A percentile compares a stretch with the other conserved stretches of the same genome.
These are phyloP conservation scores for Drosophila parvula DNA, from an alignment of 1,140 invertebrate genomes.

Conservation along the genomic window DNA sequence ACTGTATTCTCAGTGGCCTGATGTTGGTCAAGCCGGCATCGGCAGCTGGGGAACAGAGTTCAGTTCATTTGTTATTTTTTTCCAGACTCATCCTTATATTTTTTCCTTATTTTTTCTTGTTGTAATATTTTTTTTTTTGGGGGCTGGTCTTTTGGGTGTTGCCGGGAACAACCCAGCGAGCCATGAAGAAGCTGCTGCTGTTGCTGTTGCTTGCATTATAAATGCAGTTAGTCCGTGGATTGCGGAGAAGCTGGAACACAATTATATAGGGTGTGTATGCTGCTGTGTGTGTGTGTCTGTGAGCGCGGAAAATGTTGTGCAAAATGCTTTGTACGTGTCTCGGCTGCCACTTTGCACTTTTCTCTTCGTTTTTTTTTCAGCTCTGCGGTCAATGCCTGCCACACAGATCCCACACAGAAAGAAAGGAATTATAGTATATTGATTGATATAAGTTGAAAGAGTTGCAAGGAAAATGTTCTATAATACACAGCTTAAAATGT, in stretches of 20 bases:
- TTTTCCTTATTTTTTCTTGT: conserved; percentile 25
- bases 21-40: conserved; percentile 24
- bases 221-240: conserved; percentile 71
- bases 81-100: conserved; percentile 47
- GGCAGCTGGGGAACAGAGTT: conserved; percentile 38
- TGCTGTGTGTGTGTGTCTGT: conserved; percentile 44
- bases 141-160: conserved; percentile 76
- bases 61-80: conserved; percentile 65
- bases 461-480: too few relatives aligned
- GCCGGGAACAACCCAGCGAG: conserved; percentile 71
- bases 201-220: conserved; percentile 60
- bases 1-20: conserved; percentile 38
- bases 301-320: conserved; percentile 80
- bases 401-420: conserved; percentile 8
- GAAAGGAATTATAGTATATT: not conserved
- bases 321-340: conserved; percentile 75
- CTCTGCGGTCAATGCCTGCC: conserved; percentile 66
- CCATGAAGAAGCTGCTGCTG: conserved; percentile 77
- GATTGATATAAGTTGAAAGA: too few relatives aligned
- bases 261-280: conserved; percentile 45
- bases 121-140: conserved; percentile 33
- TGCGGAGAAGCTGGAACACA: conserved; percentile 66
- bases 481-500: too few relatives aligned
- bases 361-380: conserved; percentile 16
- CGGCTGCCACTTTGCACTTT: conserved; percentile 53